Percentiles rank a stretch among this genome's conserved stretches.
These are phyloP conservation scores for Dendropsophus ebraccatus DNA, from an alignment of 2,113 vertebrate species.

Conservation along the genomic window DNA sequence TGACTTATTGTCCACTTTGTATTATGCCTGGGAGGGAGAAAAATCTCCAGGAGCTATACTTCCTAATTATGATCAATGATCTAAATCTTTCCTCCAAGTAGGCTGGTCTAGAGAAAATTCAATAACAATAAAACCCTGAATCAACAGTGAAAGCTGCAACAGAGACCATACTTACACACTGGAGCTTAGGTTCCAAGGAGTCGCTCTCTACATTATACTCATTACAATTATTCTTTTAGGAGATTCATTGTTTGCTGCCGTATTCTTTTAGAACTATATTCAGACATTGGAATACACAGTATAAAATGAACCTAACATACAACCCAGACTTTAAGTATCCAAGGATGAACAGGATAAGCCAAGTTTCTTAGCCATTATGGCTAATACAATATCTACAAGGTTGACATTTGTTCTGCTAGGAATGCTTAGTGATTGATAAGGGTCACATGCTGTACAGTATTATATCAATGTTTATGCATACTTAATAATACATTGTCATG, in stretches of 20 bases:
- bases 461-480: not conserved
- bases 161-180: not conserved
- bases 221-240: not conserved
- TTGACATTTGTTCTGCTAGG: too few relatives aligned
- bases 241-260: not conserved
- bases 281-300: not conserved
- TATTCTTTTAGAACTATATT: not conserved
- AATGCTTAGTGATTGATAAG: too few relatives aligned
- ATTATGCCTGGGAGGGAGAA: conserved; percentile 38
- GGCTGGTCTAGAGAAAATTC: conserved; percentile 31
- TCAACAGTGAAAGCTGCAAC: conserved; percentile 42
- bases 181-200: not conserved
- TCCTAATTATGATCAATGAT: conserved; percentile 56
- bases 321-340: not conserved
- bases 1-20: conserved; percentile 55
- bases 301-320: not conserved
- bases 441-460: not conserved
- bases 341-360: not conserved
- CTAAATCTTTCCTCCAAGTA: conserved; percentile 52
- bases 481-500: not conserved
- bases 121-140: conserved; percentile 48
- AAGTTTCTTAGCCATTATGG: not conserved
- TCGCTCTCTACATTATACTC: not conserved
- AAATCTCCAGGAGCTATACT: conserved; percentile 51
- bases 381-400: too few relatives aligned